These are phyloP conservation scores for Leistus spinibarbis DNA, from an alignment of 2,888 invertebrate species.

Conservation along the genomic window DNA sequence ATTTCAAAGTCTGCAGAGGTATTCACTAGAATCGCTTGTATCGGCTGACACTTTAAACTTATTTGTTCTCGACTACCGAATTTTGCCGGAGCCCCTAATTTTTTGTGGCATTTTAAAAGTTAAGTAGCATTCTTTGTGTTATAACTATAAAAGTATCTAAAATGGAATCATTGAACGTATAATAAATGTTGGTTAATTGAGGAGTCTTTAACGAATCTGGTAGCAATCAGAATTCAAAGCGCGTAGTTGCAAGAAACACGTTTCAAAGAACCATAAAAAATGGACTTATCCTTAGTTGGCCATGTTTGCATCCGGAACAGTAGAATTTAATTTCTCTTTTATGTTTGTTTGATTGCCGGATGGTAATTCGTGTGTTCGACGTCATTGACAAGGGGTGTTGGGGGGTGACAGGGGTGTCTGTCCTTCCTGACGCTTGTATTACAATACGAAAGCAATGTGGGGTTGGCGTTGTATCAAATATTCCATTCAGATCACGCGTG, in stretches of 20 bases:
- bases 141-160: no score
- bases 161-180: no score
- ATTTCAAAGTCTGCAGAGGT: background rate
- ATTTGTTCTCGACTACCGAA: background rate
- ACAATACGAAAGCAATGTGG: background rate
- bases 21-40: background rate
- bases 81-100: background rate
- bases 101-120: no score
- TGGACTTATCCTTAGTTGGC: background rate
- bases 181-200: no score
- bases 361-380: background rate
- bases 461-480: slow-evolving; percentile 15
- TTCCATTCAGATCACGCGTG: slow-evolving; percentile 32
- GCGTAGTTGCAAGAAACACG: no score
- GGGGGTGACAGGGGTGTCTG: background rate
- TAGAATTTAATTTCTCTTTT: slow-evolving; percentile 8
- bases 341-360: slow-evolving; percentile 4
- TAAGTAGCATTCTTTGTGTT: no score
- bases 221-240: no score
- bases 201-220: no score
- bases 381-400: background rate
- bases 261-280: background rate
- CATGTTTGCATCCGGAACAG: background rate
- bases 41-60: background rate
- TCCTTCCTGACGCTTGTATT: background rate